Base-by-base conservation (phyloP, 2,113 vertebrate species). In the Orycteropus afer region DNA sequence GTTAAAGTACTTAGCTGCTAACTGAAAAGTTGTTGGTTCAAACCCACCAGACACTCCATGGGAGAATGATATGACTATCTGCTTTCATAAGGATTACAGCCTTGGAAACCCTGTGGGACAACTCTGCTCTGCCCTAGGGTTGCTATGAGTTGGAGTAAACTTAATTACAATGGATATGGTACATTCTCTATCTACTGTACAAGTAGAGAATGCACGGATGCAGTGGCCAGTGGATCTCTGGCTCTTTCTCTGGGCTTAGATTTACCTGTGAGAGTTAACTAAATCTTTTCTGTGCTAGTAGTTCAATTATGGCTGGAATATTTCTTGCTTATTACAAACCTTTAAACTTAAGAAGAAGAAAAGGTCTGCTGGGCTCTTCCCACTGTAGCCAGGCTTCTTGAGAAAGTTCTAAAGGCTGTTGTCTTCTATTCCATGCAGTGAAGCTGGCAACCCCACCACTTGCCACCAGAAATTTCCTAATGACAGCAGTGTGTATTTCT, bases 311-410 rank as follows among this genome's bases (percentile, higher is more conserved):
- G 29, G 40, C 29, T 65, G 82, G 25, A 32, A 13, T 76, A 47
- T n/a, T 86, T 86, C 51, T 79, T 84, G 73, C 67, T 81, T 51
- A 27, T 79, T 85, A 51, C n/a, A 90, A 59, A 51, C 40, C 73
- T 8, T 25, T 63, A 65, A 22, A 25, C 69, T 76, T 34, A 55
- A 34, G 61, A 29, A 77, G 55, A 25, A 55, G 37, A 51, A 42
- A 32, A 42, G 20, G 27, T 9, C 5, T 32, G 27, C 55, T 45
- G 49, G 29, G 1, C 27, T 45, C 47, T 80, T 79, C 83, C 25
- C 37, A 63, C 90, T 25, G 42, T 49, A 73, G 65, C 34, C 37
- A 32, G 69, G 45, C 8, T 59, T 78, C 65, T 78, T 1, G 27
- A 53, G 89, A 73, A 7, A 12, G 59, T 27, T 51, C 45, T 20